phyloP scores from a whole-genome alignment of 2,113 vertebrate species.

The Eolophus roseicapilla region DNA sequence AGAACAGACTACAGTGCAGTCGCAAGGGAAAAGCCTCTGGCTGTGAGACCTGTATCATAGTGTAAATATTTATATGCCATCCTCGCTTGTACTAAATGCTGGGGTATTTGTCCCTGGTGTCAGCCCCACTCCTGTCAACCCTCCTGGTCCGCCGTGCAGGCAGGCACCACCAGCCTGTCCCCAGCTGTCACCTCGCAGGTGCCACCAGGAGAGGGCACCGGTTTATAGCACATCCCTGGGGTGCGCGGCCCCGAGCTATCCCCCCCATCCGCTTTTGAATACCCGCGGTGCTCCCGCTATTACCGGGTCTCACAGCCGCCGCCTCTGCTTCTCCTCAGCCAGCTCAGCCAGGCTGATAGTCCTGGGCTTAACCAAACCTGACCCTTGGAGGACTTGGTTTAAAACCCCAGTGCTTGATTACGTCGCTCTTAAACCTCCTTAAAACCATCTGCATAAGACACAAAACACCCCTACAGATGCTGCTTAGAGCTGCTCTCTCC shows the following conservation, averaged over 20 bases:
- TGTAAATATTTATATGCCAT: neutral
- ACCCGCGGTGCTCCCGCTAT: accelerated
- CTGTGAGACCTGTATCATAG: neutral
- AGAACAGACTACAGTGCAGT: neutral
- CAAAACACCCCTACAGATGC: neutral
- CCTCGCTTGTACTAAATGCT: neutral
- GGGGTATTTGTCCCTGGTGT: neutral
- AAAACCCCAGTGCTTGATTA: neutral
- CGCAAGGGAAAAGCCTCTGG: neutral
- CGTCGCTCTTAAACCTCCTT: neutral
- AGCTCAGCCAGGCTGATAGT: neutral
- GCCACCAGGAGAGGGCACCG: neutral
- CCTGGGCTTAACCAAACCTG: neutral
- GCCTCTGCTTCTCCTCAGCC: neutral
- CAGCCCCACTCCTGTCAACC: neutral
- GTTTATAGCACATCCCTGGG: accelerated
- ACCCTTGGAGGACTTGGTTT: neutral
- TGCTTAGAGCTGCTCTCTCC: neutral
- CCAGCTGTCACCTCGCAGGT: neutral
- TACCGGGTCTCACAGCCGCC: accelerated
- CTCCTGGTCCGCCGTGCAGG: neutral
- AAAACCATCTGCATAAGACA: neutral
- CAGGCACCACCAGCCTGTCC: neutral
- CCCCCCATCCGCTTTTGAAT: accelerated
- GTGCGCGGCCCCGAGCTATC: accelerated